These are phyloP conservation scores for Oreonectes daqikongensis DNA, from an alignment of 2,797 vertebrate genomes.

Conservation along the genomic window DNA sequence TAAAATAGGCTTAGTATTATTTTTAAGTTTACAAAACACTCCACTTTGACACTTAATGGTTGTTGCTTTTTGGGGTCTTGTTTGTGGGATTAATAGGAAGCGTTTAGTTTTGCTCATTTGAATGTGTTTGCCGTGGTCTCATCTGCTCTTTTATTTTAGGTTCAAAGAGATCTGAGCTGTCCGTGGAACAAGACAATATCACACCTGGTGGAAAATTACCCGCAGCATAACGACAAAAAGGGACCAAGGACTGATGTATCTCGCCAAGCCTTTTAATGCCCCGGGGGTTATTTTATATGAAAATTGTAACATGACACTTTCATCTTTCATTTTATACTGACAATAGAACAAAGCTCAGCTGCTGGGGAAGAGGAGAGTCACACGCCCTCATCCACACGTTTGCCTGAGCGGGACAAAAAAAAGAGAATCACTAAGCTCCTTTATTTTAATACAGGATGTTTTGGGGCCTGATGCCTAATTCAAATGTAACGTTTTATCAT, in stretches of 20 bases:
- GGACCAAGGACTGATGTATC: conserved; percentile 44
- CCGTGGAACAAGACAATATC: conserved; percentile 42
- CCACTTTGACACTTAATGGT: neutral
- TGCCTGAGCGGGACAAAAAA: conserved; percentile 1
- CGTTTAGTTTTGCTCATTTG: conserved; percentile 31
- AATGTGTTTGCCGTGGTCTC: conserved; percentile 23
- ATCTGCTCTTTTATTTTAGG: conserved; percentile 63
- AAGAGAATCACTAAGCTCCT: conserved; percentile 42
- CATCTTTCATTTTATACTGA: conserved; percentile 53
- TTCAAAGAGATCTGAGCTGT: conserved; percentile 73
- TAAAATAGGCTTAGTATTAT: too few relatives aligned
- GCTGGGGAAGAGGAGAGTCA: conserved; percentile 32
- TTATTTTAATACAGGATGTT: conserved; percentile 36
- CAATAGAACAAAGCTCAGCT: conserved; percentile 45
- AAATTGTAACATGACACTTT: conserved; percentile 56
- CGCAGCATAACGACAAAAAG: conserved; percentile 42
- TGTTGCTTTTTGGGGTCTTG: neutral
- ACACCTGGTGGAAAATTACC: conserved; percentile 49
- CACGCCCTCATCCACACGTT: conserved; percentile 26
- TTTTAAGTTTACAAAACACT: too few relatives aligned
- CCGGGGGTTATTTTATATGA: conserved; percentile 41
- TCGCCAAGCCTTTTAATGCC: conserved; percentile 35
- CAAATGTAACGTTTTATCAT: conserved; percentile 50
- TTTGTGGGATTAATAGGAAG: conserved; percentile 32
- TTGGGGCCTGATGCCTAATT: conserved; percentile 45